Evolutionary conservation across 2,113 vertebrate genomes (phyloP).

Genomic region (Pomatostomus ruficeps): DNA sequence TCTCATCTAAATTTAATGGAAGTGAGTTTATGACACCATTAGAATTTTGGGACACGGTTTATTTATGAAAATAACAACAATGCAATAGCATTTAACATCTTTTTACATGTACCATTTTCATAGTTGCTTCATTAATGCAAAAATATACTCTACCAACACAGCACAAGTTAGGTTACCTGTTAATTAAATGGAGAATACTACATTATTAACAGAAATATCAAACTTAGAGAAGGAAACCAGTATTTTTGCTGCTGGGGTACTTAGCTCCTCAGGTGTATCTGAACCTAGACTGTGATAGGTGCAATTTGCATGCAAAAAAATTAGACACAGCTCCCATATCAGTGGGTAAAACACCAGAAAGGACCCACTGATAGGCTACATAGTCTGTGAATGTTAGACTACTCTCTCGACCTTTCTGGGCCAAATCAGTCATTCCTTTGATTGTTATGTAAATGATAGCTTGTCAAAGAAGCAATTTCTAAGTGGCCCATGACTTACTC

Average conservation of each 20-base stretch:
- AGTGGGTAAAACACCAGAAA: not conserved
- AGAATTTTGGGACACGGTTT: slow-evolving; percentile 25
- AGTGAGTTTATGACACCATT: slow-evolving; percentile 1
- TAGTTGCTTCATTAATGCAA: slow-evolving; percentile 11
- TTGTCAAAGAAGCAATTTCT: not conserved
- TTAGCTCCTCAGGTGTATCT: not conserved
- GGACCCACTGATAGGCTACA: not conserved
- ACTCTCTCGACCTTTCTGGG: not conserved
- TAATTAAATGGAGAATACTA: not conserved
- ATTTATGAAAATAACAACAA: slow-evolving; percentile 60
- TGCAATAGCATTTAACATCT: slow-evolving; percentile 13
- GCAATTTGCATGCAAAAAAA: not conserved
- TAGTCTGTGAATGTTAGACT: not conserved
- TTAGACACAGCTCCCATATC: not conserved
- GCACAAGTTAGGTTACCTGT: not conserved
- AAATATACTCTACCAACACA: slow-evolving; percentile 19
- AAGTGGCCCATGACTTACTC: not conserved
- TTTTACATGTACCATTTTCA: slow-evolving; percentile 13
- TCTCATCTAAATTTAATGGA: not conserved
- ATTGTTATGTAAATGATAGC: not conserved
- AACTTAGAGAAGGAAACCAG: not conserved
- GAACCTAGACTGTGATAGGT: not conserved
- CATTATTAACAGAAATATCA: not conserved
- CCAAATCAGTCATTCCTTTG: not conserved
- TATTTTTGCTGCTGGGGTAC: not conserved